These are phyloP conservation scores for Aporophyla lueneburgensis DNA, from an alignment of 2,888 invertebrate species.

Conservation along the genomic window DNA sequence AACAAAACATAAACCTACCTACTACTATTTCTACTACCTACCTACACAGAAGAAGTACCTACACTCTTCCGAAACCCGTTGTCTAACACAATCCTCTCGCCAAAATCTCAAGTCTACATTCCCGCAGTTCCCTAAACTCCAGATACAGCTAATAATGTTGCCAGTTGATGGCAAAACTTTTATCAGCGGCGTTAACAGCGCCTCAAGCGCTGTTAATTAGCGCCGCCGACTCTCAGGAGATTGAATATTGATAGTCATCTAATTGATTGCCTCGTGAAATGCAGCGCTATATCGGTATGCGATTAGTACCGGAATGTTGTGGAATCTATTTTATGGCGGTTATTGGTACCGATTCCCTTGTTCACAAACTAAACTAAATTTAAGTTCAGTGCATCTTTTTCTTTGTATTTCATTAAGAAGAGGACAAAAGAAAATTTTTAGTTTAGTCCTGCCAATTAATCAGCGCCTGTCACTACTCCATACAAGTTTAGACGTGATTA, in stretches of 20 bases:
- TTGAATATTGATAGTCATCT: conserved; percentile 78
- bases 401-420: too few relatives aligned
- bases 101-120: conserved; percentile 28
- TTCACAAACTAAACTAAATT: too few relatives aligned
- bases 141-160: conserved; percentile 57
- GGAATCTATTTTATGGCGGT: too few relatives aligned
- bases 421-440: too few relatives aligned
- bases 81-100: conserved; percentile 16
- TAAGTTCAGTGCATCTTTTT: too few relatives aligned
- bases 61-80: neutral
- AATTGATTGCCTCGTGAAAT: conserved; percentile 66
- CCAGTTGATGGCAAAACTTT: conserved; percentile 77
- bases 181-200: conserved; percentile 62
- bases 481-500: too few relatives aligned
- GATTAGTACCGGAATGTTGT: conserved; percentile 33
- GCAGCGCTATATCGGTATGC: conserved; percentile 47
- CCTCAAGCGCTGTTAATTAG: conserved; percentile 72
- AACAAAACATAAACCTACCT: neutral
- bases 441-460: too few relatives aligned
- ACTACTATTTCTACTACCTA: too few relatives aligned
- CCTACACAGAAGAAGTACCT: too few relatives aligned
- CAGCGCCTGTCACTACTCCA: too few relatives aligned
- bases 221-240: conserved; percentile 72
- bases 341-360: too few relatives aligned
- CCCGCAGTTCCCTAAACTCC: conserved; percentile 42